These are phyloP conservation scores for Pyxicephalus adspersus DNA, from an alignment of 2,113 vertebrate species.

Conservation along the genomic window DNA sequence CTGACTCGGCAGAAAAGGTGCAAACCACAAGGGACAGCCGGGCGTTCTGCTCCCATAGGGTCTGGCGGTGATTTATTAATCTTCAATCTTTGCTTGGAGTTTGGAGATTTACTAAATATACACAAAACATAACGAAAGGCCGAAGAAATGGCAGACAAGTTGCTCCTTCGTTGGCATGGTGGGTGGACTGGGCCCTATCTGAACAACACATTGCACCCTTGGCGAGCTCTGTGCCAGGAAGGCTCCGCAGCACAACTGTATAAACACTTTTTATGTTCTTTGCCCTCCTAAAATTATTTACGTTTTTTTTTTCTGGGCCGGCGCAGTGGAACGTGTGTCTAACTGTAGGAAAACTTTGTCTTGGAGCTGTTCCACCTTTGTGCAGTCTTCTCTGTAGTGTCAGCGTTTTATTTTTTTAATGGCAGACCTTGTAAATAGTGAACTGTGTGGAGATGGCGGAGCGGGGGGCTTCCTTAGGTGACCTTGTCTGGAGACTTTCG, in stretches of 20 bases:
- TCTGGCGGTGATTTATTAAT: not conserved
- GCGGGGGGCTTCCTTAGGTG: not conserved
- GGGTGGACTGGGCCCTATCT: not conserved
- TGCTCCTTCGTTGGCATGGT: not conserved
- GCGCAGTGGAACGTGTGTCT: not conserved
- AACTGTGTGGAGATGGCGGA: not conserved
- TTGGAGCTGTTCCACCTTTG: slow-evolving; percentile 20
- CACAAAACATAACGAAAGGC: no score
- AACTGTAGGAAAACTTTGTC: not conserved
- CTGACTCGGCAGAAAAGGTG: not conserved
- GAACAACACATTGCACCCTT: not conserved
- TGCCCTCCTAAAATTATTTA: slow-evolving; percentile 22
- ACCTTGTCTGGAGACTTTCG: not conserved
- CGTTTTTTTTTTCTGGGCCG: not conserved
- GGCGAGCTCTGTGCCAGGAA: not conserved
- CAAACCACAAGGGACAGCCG: not conserved
- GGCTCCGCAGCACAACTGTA: slow-evolving; percentile 3
- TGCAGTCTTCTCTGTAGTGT: not conserved
- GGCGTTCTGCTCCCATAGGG: not conserved
- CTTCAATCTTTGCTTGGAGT: not conserved
- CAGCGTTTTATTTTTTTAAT: not conserved
- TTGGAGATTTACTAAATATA: no score
- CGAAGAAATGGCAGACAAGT: not conserved
- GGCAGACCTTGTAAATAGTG: not conserved
- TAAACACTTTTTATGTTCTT: slow-evolving; percentile 15